Evolutionary conservation across 1,140 invertebrate genomes (phyloP).

Genomic region (Delia radicum): DNA sequence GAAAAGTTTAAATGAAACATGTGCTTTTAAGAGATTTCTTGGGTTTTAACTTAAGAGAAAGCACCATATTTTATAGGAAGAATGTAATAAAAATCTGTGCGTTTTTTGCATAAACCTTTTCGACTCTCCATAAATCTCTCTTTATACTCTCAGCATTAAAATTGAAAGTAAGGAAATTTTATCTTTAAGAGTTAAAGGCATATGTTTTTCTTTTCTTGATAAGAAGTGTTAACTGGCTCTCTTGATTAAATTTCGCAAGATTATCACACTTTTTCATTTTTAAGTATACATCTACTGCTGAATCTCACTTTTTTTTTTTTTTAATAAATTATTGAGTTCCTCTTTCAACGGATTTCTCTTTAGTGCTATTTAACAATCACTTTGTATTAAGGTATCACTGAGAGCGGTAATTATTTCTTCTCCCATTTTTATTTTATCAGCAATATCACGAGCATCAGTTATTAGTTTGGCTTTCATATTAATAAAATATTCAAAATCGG

Average conservation of each 20-base stretch:
- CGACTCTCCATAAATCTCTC: conserved; percentile 39
- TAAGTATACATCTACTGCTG: not conserved
- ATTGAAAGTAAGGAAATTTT: conserved; percentile 52
- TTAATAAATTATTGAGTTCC: conserved; percentile 1
- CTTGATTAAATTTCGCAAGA: conserved; percentile 9
- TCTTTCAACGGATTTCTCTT: not conserved
- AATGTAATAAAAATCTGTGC: not conserved
- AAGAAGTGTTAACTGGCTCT: not conserved
- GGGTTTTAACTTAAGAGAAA: not conserved
- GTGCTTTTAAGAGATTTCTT: not conserved
- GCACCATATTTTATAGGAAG: not conserved
- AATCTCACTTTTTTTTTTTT: conserved; percentile 3
- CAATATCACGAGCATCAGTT: conserved; percentile 80
- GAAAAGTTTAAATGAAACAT: not conserved
- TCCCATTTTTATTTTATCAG: conserved; percentile 84
- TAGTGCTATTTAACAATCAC: conserved; percentile 46
- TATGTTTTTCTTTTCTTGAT: not conserved
- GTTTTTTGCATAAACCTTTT: not conserved
- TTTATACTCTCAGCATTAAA: conserved; percentile 45
- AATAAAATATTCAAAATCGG: conserved; percentile 85
- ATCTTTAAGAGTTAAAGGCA: not conserved
- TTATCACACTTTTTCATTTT: conserved; percentile 6
- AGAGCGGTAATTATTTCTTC: conserved; percentile 80
- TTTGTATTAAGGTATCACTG: conserved; percentile 65
- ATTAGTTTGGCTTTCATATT: conserved; percentile 90